These are phyloP conservation scores for Solea senegalensis DNA, from an alignment of 2,113 vertebrate species.

Conservation along the genomic window DNA sequence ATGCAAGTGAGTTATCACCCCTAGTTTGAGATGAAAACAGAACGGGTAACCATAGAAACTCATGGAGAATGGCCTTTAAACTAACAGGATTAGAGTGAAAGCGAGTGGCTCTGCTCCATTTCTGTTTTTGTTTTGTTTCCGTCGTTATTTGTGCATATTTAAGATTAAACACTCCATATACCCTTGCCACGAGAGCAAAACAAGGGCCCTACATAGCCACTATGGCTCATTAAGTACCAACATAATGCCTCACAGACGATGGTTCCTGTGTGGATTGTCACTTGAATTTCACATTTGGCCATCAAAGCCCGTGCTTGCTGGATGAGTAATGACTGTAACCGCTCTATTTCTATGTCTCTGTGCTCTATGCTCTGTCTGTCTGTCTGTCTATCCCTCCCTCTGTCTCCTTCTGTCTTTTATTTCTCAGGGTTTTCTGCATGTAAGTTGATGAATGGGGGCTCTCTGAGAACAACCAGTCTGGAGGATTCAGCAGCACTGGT, in stretches of 20 bases:
- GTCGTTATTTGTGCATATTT: conserved; percentile 64
- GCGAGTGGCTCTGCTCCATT: conserved; percentile 69
- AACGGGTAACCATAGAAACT: conserved; percentile 78
- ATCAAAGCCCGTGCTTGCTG: conserved; percentile 55
- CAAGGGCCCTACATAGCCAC: conserved; percentile 59
- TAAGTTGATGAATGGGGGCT: conserved; percentile 61
- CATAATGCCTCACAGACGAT: conserved; percentile 66
- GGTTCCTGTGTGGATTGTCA: conserved; percentile 66
- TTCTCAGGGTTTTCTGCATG: conserved; percentile 83
- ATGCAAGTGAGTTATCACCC: conserved; percentile 45
- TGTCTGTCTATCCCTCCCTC: conserved; percentile 21
- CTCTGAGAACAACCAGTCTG: conserved; percentile 51
- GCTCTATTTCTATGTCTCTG: conserved; percentile 53
- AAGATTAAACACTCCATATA: conserved; percentile 72
- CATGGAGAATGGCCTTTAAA: conserved; percentile 56
- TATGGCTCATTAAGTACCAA: conserved; percentile 65
- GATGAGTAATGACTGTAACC: conserved; percentile 62
- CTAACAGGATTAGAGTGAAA: conserved; percentile 76
- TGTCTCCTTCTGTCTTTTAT: conserved; percentile 33
- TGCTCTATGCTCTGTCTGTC: conserved; percentile 18
- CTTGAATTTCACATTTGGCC: conserved; percentile 70
- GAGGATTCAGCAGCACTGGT: conserved; percentile 57
- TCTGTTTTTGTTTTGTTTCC: conserved; percentile 66
- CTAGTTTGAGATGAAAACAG: conserved; percentile 62
- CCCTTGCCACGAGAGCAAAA: conserved; percentile 54